phyloP scores from a whole-genome alignment of 2,888 invertebrate species.

The Drosophila kuntzei region DNA sequence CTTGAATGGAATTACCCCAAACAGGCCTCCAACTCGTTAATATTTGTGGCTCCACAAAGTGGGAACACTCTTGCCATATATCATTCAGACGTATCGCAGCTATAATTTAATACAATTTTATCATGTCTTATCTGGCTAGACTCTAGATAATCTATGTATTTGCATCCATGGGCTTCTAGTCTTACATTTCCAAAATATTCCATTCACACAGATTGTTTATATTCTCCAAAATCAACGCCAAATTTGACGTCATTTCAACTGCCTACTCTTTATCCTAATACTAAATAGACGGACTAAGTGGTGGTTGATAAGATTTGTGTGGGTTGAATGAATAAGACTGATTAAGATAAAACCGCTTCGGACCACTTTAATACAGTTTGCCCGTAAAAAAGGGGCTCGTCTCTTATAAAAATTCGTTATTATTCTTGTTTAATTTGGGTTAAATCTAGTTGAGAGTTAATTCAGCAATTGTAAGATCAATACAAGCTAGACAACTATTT shows the following conservation, averaged over 20 bases:
- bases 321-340: background rate
- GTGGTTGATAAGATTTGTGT: background rate
- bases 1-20: constrained; percentile 43
- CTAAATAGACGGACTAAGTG: background rate
- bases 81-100: constrained; percentile 1
- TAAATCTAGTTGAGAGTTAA: background rate
- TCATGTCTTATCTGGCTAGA: constrained; percentile 45
- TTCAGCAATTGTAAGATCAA: background rate
- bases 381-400: constrained; percentile 58
- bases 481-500: background rate
- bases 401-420: constrained; percentile 26
- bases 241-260: constrained; percentile 22
- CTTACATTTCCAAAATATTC: constrained; percentile 20
- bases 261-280: background rate
- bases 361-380: constrained; percentile 18
- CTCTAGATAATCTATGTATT: constrained; percentile 29
- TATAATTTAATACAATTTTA: constrained; percentile 40
- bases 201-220: constrained; percentile 36
- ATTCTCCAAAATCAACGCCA: constrained; percentile 4
- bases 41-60: constrained; percentile 13
- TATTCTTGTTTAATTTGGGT: constrained; percentile 37
- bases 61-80: background rate
- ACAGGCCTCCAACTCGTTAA: constrained; percentile 15
- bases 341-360: constrained; percentile 36
- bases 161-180: constrained; percentile 14